Conservation (phyloP, 2,797 vertebrate species). For the Hyperoplus lanceolatus region DNA sequence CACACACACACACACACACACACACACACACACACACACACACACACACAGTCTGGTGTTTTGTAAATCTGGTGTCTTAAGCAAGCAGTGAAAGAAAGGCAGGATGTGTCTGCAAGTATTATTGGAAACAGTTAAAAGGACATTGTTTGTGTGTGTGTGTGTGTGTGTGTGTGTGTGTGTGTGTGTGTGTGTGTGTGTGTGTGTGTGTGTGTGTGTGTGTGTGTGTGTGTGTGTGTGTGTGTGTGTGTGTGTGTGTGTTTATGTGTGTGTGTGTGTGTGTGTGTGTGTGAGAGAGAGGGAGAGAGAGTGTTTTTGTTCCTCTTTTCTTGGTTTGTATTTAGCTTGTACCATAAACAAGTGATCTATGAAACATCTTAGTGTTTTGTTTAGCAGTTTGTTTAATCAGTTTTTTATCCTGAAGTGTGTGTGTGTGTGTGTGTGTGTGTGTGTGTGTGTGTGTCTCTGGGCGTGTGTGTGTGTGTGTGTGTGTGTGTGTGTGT, state of each 20-base stretch:
- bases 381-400: slow-evolving; percentile 11
- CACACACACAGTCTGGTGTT: slow-evolving; percentile 27
- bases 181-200: slow-evolving; percentile 33
- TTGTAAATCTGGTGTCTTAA: slow-evolving; percentile 50
- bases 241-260: background rate
- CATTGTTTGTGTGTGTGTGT: slow-evolving; percentile 25
- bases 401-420: slow-evolving; percentile 8
- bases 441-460: background rate
- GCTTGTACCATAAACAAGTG: background rate
- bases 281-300: background rate
- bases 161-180: slow-evolving; percentile 30
- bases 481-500: slow-evolving; percentile 6
- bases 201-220: background rate
- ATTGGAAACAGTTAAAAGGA: slow-evolving; percentile 50
- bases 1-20: slow-evolving; percentile 19
- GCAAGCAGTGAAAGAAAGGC: slow-evolving; percentile 49
- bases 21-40: slow-evolving; percentile 34
- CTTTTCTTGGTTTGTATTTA: slow-evolving; percentile 45
- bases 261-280: background rate
- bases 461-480: background rate
- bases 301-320: slow-evolving; percentile 16
- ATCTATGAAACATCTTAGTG: slow-evolving; percentile 7
- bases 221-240: too few species aligned
- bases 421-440: background rate
- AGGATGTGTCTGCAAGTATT: slow-evolving; percentile 64